Evolutionary conservation across 2,113 vertebrate species (phyloP).

Genomic region (Lepus americanus): DNA sequence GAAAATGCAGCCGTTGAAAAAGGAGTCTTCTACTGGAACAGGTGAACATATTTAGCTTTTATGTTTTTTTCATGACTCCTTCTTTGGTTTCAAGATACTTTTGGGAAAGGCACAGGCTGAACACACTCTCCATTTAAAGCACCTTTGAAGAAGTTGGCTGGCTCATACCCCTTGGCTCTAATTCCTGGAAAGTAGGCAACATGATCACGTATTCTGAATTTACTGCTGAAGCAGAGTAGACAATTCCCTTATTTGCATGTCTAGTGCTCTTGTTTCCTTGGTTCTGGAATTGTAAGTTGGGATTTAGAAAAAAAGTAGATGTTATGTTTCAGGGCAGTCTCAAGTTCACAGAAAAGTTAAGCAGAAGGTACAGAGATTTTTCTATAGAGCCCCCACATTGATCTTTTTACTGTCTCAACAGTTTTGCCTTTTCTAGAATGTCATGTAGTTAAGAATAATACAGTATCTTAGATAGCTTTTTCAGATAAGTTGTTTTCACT

Average conservation of each 20-base stretch:
- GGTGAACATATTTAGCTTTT: neutral
- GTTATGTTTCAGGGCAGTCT: no score
- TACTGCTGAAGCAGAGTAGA: neutral
- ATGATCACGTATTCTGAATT: conserved; percentile 10
- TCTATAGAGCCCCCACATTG: no score
- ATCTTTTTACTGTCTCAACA: no score
- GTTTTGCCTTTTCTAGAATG: no score
- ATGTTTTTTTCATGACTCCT: conserved; percentile 38
- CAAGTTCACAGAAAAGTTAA: no score
- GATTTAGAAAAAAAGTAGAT: neutral
- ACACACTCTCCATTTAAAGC: conserved; percentile 38
- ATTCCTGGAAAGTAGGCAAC: conserved; percentile 57
- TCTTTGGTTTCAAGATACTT: conserved; percentile 43
- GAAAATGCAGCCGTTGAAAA: neutral
- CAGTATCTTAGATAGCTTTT: no score
- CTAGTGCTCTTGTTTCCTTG: neutral
- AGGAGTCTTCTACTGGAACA: conserved; percentile 10
- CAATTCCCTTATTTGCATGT: conserved; percentile 17
- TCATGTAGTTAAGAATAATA: no score
- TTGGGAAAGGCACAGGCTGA: neutral
- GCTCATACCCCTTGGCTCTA: neutral
- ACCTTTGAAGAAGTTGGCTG: conserved; percentile 42
- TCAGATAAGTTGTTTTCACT: no score
- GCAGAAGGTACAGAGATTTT: no score
- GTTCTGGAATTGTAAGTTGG: conserved; percentile 33